Base-by-base conservation (phyloP, 2,888 invertebrate genomes). In the Lacanobia wlatinum region DNA sequence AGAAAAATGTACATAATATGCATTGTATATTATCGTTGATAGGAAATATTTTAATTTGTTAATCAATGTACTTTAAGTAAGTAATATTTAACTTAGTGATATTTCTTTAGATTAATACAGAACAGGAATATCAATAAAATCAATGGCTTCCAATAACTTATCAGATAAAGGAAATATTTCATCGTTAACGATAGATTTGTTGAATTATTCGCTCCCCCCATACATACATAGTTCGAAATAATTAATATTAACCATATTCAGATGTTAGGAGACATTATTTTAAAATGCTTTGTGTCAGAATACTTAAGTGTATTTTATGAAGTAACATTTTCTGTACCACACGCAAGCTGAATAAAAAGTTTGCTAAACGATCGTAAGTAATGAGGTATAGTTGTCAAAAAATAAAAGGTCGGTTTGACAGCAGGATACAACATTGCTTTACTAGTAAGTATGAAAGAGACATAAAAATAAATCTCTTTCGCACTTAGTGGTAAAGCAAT, bases 121-220 rank as follows among this genome's bases (percentile, higher is more conserved):
- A 52, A 77, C 65, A 63, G 58, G 62, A 71, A 77, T 77, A 82
- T 82, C 23, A 66, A 70, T 81, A 52, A 82, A 78, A 78, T 82
- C 78, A 70, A 40, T 78, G 78, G 72, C 78, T 78, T 78, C 78
- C 82, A 78, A 55, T 66, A 58, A 55, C 18, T 76, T 55, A 67
- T 8, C 43, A 59, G 53, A 60, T 50, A 63, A 70, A 46, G 1
- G 6, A 52, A 46, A 63, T 60, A n/a, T 23, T 55, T 53, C 14
- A 65, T 80, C 2, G 23, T 8, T 81, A 46, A 23, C 10, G 1
- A 23, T 61, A 75, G 34, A 60, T 55, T 64, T 43, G 18, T 52
- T 78, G 18, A 18, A 23, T 21, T 61, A 12, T 43, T 12, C 16
- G 5, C 34, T 55, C n/a, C 16, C 8, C 5, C n/a, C 12, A 52